A percentile compares a stretch with the other conserved stretches of the same genome.
phyloP scores from a whole-genome alignment of 1,140 invertebrate species.

The Aethina tumida region DNA sequence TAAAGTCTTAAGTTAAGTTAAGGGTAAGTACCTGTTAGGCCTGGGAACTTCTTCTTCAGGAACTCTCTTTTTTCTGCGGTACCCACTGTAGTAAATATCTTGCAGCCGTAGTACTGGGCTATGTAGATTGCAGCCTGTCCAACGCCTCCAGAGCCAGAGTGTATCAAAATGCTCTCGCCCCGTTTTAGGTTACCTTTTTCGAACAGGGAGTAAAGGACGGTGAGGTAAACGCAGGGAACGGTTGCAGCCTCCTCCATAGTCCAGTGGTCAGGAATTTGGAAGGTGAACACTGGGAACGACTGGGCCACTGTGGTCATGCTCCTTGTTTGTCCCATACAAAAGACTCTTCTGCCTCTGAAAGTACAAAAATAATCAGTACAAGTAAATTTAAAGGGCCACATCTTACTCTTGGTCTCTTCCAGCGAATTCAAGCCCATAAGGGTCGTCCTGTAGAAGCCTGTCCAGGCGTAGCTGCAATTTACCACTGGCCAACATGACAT shows the following conservation, averaged over 20 bases:
- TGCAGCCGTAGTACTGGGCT: slow-evolving; percentile 75
- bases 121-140: slow-evolving; percentile 91
- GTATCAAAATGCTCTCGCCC: slow-evolving; percentile 82
- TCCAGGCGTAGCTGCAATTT: slow-evolving; percentile 40
- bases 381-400: background rate
- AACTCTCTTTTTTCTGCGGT: slow-evolving; percentile 82
- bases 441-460: slow-evolving; percentile 46
- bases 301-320: slow-evolving; percentile 81
- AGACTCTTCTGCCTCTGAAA: slow-evolving; percentile 63
- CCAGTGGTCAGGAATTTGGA: slow-evolving; percentile 82
- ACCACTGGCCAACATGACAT: slow-evolving; percentile 66
- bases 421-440: slow-evolving; percentile 62
- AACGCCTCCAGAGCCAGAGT: slow-evolving; percentile 91
- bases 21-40: slow-evolving; percentile 67
- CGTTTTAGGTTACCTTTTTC: slow-evolving; percentile 70
- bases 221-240: slow-evolving; percentile 85
- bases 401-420: slow-evolving; percentile 37
- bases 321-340: slow-evolving; percentile 85
- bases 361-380: slow-evolving; percentile 36
- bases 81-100: slow-evolving; percentile 79
- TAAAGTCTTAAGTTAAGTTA: no score
- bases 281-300: slow-evolving; percentile 73
- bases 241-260: slow-evolving; percentile 85
- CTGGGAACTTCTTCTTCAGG: slow-evolving; percentile 73
- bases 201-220: slow-evolving; percentile 80